A percentile compares a stretch with the other conserved stretches of the same genome.
Conservation (phyloP, 30 jellyfish, hydroid and myxozoan species). For the Morbakka virulenta region DNA sequence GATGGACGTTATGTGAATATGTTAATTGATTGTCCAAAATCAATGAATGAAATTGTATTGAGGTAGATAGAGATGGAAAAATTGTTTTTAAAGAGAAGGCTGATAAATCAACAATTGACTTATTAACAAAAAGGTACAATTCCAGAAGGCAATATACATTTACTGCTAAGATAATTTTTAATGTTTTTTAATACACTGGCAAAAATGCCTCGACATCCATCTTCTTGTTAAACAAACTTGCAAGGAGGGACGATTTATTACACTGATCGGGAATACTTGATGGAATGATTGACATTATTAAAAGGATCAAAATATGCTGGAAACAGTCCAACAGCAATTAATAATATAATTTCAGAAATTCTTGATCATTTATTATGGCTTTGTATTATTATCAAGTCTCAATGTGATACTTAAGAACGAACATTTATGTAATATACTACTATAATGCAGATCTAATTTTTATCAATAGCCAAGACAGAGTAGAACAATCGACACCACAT, state of each 20-base stretch:
- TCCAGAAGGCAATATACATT: not conserved
- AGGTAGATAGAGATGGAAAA: slow-evolving; percentile 19
- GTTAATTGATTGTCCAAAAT: too few relatives aligned
- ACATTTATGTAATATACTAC: not conserved
- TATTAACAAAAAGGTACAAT: too few relatives aligned
- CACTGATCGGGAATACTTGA: slow-evolving; percentile 16
- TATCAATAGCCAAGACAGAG: slow-evolving; percentile 4
- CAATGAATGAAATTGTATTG: slow-evolving; percentile 2
- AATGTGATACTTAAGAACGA: slow-evolving; percentile 1
- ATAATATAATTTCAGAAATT: not conserved
- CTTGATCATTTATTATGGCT: slow-evolving; percentile 7
- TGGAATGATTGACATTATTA: slow-evolving; percentile 8
- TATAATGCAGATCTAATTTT: slow-evolving; percentile 3
- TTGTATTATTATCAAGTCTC: not conserved
- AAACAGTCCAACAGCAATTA: not conserved
- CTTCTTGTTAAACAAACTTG: not conserved
- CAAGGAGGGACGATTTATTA: slow-evolving; percentile 17
- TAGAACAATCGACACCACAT: not conserved
- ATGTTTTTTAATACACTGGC: slow-evolving; percentile 18
- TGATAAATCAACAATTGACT: slow-evolving; percentile 16
- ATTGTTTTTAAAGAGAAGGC: slow-evolving; percentile 12
- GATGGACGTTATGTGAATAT: too few relatives aligned
- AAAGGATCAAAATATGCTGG: slow-evolving; percentile 11
- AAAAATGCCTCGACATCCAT: slow-evolving; percentile 8
- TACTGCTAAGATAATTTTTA: slow-evolving; percentile 19